Evolutionary conservation across 2,888 invertebrate species (phyloP), one percentile per base, ranked within the genome.

Genomic region (Xanthia togata): DNA sequence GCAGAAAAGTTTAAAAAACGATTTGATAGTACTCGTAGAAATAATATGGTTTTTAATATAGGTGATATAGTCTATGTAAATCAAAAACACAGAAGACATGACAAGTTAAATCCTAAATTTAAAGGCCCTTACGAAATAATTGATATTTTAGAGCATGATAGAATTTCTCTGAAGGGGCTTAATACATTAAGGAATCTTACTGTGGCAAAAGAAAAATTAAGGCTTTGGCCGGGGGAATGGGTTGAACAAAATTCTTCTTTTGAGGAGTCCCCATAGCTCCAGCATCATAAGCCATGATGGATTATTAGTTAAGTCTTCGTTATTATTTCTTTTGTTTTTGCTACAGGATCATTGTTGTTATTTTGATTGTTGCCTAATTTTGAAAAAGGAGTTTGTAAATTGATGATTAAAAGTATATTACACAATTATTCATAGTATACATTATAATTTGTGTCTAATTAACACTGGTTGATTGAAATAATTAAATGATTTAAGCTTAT

Each of bases 151-250:
- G 55, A 55, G 31, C 41, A 70, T 59, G 70, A 70, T 70, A 70
- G 70, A 47, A 35, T 60, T 62, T 47, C 60, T n/a, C 11, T 70
- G 35, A 70, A 62, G 17, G 70, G 70, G 9, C 47, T 62, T 31
- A 50, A 70, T 47, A n/a, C n/a, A n/a, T n/a, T n/a, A n/a, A n/a
- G n/a, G n/a, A 50, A 70, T 47, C 26, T 60, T n/a, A 60, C 35
- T 44, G 60, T 70, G 35, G 70, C 70, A 31, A 70, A 70, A 47
- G 70, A 70, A 47, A 70, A 70, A 60, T 70, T 70, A 60, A 60
- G 35, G 35, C 47, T 47, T 47, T 70, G 70, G 70, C 59, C 70
- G 3, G 59, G 70, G 1, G 70, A 68, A 55, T 68, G 68, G 68
- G 68, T 68, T 41, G 55, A 55, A 35, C 50, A 53, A 50, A 67